phyloP scores from a whole-genome alignment of 2,113 vertebrate species.

The Lampris megalopsis region DNA sequence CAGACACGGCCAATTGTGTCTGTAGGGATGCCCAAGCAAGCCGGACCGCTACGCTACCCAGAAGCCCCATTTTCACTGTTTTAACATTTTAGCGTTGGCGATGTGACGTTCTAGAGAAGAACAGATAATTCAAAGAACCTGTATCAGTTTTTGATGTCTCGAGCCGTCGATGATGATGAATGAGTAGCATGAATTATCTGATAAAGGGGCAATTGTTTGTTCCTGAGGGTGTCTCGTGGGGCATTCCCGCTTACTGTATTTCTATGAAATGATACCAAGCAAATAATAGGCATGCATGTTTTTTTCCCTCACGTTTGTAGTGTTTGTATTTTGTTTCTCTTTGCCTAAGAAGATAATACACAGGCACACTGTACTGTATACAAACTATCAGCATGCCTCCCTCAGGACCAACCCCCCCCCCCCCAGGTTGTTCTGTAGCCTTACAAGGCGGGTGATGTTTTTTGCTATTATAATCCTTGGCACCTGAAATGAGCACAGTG shows the following conservation, averaged over 20 bases:
- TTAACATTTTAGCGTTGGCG: too few species aligned
- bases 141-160: neutral
- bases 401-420: neutral
- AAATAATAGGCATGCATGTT: slow-evolving; percentile 6
- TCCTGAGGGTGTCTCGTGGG: neutral
- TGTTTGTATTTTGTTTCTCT: too few species aligned
- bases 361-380: too few species aligned
- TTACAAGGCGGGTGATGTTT: slow-evolving; percentile 68
- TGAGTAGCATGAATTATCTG: neutral
- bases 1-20: too few species aligned
- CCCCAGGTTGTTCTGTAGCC: slow-evolving; percentile 62
- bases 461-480: slow-evolving; percentile 33
- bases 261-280: neutral
- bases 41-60: too few species aligned
- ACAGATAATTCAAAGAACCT: neutral
- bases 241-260: neutral
- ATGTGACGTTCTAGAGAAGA: neutral
- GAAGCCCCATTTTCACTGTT: too few species aligned
- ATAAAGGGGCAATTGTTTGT: neutral
- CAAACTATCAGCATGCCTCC: too few species aligned
- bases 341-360: too few species aligned
- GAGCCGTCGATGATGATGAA: neutral
- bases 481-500: slow-evolving; percentile 63
- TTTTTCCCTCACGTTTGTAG: neutral
- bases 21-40: too few species aligned